phyloP scores from a whole-genome alignment of 35 echinoderm and acorn worm species.

The Holothuria glaberrima region DNA sequence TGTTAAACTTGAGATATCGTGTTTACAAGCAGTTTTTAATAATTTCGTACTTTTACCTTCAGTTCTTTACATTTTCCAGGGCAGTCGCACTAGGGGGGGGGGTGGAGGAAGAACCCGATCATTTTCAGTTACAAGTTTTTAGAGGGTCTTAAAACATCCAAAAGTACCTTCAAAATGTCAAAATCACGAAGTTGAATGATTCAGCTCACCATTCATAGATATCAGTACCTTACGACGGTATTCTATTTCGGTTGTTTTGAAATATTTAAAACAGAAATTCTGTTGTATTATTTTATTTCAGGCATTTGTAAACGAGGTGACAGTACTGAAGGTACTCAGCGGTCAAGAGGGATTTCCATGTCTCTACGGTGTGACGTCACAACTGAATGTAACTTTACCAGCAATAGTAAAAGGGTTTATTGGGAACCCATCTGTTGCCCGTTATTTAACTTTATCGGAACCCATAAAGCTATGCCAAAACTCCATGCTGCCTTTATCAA shows the following conservation, averaged over 20 bases:
- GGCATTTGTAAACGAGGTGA: conserved; percentile 41
- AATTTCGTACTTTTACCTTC: background rate
- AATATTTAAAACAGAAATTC: background rate
- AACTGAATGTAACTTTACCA: background rate
- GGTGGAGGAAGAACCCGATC: too few relatives aligned
- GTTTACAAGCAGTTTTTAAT: too few relatives aligned
- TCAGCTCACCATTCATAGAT: background rate
- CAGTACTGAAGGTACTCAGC: background rate
- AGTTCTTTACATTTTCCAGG: background rate
- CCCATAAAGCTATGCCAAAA: conserved; percentile 25
- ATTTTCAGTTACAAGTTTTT: too few relatives aligned
- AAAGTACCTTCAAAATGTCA: background rate
- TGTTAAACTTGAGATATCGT: too few relatives aligned
- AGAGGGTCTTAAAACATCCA: background rate
- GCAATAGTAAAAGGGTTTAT: conserved; percentile 27
- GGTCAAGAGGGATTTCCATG: conserved; percentile 20
- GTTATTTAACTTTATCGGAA: conserved; percentile 43
- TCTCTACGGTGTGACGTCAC: conserved; percentile 6
- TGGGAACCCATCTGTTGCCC: background rate
- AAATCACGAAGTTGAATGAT: too few relatives aligned
- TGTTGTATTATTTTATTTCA: background rate
- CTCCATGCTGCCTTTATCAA: conserved; percentile 16
- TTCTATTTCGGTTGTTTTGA: background rate
- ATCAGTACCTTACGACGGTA: background rate
- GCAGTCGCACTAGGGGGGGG: background rate